These are phyloP conservation scores for Leptarthrus brevirostris DNA, from an alignment of 2,888 invertebrate genomes.

Conservation along the genomic window DNA sequence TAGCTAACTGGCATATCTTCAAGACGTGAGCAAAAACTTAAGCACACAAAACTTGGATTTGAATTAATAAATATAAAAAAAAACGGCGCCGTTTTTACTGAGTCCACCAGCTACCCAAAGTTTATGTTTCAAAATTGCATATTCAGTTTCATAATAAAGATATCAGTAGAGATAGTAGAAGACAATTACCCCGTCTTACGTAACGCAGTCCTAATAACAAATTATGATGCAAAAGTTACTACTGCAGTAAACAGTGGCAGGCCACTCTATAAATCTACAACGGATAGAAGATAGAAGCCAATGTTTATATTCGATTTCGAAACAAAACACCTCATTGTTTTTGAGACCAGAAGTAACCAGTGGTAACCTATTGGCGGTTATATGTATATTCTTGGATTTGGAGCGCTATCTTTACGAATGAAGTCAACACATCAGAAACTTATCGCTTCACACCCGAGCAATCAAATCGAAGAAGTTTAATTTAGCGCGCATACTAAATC, in stretches of 20 bases:
- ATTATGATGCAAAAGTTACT: too few relatives aligned
- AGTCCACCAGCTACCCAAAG: too few relatives aligned
- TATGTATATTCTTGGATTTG: not conserved
- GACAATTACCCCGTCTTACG: too few relatives aligned
- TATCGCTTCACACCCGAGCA: conserved; percentile 16
- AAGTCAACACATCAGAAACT: conserved; percentile 19
- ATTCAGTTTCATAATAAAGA: not conserved
- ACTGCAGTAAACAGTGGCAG: too few relatives aligned
- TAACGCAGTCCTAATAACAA: too few relatives aligned
- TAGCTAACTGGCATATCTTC: too few relatives aligned
- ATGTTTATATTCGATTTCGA: not conserved
- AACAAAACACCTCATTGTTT: not conserved
- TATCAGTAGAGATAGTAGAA: not conserved
- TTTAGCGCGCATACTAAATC: not conserved
- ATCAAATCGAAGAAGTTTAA: conserved; percentile 7
- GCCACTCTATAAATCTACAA: too few relatives aligned
- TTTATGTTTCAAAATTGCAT: not conserved
- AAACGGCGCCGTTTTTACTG: too few relatives aligned
- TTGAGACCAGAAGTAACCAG: not conserved
- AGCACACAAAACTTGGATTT: too few relatives aligned
- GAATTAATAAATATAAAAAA: too few relatives aligned
- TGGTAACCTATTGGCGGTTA: too few relatives aligned
- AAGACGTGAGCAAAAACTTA: too few relatives aligned
- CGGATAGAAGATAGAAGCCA: not conserved
- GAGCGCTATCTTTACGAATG: not conserved